phyloP scores from a whole-genome alignment of 2,113 vertebrate genomes.

The Saguinus midas region DNA sequence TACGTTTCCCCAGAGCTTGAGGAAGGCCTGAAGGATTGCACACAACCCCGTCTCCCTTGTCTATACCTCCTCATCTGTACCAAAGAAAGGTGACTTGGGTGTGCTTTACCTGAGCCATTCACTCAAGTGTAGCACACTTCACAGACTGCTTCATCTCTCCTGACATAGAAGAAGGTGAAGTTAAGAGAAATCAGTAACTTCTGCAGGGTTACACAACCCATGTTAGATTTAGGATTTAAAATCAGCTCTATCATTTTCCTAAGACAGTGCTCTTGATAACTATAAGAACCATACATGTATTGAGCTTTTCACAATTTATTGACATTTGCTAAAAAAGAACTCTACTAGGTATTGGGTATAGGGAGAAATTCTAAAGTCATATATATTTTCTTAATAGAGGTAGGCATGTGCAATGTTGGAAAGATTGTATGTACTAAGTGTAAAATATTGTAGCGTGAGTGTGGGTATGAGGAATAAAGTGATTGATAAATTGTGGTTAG shows the following conservation, averaged over 20 bases:
- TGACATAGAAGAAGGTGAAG: not conserved
- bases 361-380: constrained; percentile 20
- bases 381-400: not conserved
- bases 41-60: not conserved
- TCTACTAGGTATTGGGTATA: not conserved
- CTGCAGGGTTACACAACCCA: not conserved
- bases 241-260: not conserved
- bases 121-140: not conserved
- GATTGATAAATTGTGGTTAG: not conserved
- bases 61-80: not conserved
- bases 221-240: constrained; percentile 5
- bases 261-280: not conserved
- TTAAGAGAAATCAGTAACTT: not conserved
- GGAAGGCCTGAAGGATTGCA: not conserved
- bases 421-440: not conserved
- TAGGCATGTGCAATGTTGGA: not conserved
- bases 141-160: not conserved
- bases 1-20: not conserved
- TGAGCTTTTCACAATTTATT: not conserved
- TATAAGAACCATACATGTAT: not conserved
- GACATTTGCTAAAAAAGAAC: not conserved
- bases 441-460: not conserved
- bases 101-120: not conserved
- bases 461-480: not conserved
- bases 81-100: not conserved